Evolutionary conservation across 2,888 invertebrate species (phyloP).

Genomic region (Aradus depressus): DNA sequence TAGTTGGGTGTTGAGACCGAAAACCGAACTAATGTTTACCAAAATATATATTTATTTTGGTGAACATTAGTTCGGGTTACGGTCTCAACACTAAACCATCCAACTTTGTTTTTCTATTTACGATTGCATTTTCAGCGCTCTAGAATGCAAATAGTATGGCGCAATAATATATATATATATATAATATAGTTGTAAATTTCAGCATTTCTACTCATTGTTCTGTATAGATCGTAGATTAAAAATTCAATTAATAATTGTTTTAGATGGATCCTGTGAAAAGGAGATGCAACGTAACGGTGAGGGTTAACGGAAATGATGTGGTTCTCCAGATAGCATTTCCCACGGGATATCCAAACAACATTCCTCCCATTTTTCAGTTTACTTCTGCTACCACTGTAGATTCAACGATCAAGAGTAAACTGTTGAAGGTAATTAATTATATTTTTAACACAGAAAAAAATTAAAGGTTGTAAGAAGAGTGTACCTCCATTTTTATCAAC

Average conservation of each 20-base stretch:
- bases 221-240: background rate
- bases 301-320: slow-evolving; percentile 43
- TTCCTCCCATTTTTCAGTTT: slow-evolving; percentile 54
- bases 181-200: background rate
- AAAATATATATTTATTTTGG: too few species aligned
- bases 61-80: too few species aligned
- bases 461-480: too few species aligned
- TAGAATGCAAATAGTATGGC: too few species aligned
- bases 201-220: background rate
- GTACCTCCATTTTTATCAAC: too few species aligned
- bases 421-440: slow-evolving; percentile 53
- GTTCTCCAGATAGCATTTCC: slow-evolving; percentile 59
- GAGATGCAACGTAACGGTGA: slow-evolving; percentile 47
- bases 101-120: too few species aligned
- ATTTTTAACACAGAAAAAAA: too few species aligned
- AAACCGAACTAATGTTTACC: too few species aligned
- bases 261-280: slow-evolving; percentile 46
- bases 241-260: background rate
- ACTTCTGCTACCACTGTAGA: slow-evolving; percentile 56
- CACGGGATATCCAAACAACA: slow-evolving; percentile 57
- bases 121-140: too few species aligned
- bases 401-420: slow-evolving; percentile 55
- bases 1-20: too few species aligned
- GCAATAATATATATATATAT: too few species aligned
- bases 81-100: too few species aligned